Conservation (phyloP, 2,797 vertebrate genomes). For the Lutjanus argentimaculatus region DNA sequence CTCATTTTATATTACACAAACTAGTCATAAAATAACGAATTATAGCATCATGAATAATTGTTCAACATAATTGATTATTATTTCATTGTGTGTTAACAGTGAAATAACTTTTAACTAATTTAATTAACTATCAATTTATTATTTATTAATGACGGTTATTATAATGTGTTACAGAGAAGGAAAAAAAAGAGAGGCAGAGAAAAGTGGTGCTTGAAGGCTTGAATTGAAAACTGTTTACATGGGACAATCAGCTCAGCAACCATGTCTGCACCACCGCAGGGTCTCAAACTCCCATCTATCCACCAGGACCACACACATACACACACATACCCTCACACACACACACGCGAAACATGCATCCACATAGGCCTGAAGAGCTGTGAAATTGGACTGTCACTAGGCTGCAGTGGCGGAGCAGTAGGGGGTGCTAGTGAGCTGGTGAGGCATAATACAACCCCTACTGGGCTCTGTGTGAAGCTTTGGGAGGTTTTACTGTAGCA, state of each 20-base stretch:
- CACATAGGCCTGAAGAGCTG: conserved; percentile 37
- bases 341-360: neutral
- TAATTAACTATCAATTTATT: no score
- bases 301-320: conserved; percentile 29
- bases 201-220: conserved; percentile 20
- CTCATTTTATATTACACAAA: no score
- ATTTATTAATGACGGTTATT: no score
- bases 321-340: conserved; percentile 5
- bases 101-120: no score
- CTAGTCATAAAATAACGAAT: no score
- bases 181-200: conserved; percentile 13
- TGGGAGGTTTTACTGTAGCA: conserved; percentile 12
- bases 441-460: conserved; percentile 56
- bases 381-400: conserved; percentile 55
- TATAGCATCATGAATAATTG: no score
- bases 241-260: conserved; percentile 53
- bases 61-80: no score
- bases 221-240: conserved; percentile 64
- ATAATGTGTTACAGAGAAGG: no score
- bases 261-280: conserved; percentile 49
- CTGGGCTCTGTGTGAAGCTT: conserved; percentile 49
- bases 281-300: conserved; percentile 36
- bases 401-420: conserved; percentile 62
- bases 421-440: conserved; percentile 76
- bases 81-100: no score